Conservation (phyloP, 2,113 vertebrate genomes). For the Vimba vimba region DNA sequence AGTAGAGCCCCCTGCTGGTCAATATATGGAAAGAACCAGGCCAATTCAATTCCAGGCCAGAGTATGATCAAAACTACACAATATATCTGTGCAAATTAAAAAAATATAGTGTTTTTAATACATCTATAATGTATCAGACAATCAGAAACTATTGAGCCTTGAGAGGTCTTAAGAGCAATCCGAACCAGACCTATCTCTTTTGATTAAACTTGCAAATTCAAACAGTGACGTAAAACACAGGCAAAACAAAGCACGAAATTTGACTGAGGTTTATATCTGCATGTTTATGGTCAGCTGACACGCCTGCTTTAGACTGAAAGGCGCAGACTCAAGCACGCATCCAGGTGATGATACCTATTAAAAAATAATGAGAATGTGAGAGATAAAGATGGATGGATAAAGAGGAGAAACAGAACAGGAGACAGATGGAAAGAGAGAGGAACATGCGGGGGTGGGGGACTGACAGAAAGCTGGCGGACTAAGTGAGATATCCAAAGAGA, state of each 20-base stretch:
- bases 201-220: background rate
- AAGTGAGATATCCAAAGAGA: constrained; percentile 44
- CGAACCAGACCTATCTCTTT: background rate
- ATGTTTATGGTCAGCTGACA: constrained; percentile 6
- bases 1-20: constrained; percentile 30
- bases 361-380: constrained; percentile 55
- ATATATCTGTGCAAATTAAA: too few species aligned
- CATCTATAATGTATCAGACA: too few species aligned
- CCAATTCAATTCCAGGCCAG: background rate
- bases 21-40: background rate
- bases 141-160: background rate
- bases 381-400: constrained; percentile 53
- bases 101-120: too few species aligned
- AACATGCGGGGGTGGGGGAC: constrained; percentile 60
- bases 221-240: background rate
- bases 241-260: background rate
- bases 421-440: constrained; percentile 42
- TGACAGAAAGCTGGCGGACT: constrained; percentile 52
- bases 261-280: background rate
- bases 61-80: background rate
- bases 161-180: background rate
- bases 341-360: constrained; percentile 50
- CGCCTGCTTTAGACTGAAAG: constrained; percentile 19
- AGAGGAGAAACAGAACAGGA: constrained; percentile 41
- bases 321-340: background rate